phyloP scores from a whole-genome alignment of 2,797 vertebrate species.

The Pelochelys cantorii region DNA sequence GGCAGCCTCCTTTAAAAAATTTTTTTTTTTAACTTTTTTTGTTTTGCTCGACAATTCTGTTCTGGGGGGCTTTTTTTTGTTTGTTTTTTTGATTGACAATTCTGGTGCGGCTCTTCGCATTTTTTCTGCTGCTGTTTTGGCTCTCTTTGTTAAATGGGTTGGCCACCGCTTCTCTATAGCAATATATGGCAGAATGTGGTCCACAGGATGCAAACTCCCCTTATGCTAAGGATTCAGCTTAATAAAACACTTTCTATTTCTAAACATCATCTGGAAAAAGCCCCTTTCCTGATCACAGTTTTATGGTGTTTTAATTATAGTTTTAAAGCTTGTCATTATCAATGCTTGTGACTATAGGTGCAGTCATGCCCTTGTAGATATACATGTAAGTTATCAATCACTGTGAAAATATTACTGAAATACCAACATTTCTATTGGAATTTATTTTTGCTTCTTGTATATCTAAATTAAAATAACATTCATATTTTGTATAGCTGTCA shows the following conservation, averaged over 20 bases:
- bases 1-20: too few species aligned
- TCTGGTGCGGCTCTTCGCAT: too few species aligned
- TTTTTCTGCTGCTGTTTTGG: too few species aligned
- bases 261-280: not conserved
- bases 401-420: not conserved
- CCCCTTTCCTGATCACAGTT: slow-evolving; percentile 39
- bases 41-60: too few species aligned
- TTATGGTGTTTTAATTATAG: not conserved
- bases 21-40: too few species aligned
- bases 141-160: too few species aligned
- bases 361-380: not conserved
- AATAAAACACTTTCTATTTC: not conserved
- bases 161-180: not conserved
- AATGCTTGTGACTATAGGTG: not conserved
- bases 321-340: not conserved
- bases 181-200: not conserved
- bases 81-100: too few species aligned
- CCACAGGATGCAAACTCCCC: not conserved
- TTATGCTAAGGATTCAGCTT: not conserved
- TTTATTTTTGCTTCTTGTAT: not conserved
- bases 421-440: not conserved
- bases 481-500: not conserved
- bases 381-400: slow-evolving; percentile 17
- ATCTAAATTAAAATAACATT: not conserved
- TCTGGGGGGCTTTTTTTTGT: too few species aligned